Evolutionary conservation across 2,113 vertebrate species (phyloP).

Genomic region (Pholis gunnellus): DNA sequence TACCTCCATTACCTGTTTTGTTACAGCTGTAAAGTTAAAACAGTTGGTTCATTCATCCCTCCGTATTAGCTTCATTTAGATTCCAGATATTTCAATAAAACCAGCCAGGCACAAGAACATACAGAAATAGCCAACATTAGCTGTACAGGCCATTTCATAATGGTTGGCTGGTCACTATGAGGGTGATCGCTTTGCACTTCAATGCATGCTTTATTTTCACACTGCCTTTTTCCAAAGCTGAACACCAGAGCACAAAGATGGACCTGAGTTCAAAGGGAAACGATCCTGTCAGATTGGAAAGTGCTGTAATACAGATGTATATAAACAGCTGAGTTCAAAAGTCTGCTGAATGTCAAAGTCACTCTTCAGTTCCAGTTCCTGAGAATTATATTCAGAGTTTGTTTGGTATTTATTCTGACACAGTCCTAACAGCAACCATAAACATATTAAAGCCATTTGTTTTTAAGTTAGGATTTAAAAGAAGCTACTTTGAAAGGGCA

Average conservation of each 20-base stretch:
- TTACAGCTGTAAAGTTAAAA: constrained; percentile 32
- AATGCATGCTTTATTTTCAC: neutral
- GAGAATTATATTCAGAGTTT: neutral
- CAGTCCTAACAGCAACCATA: neutral
- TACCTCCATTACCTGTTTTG: constrained; percentile 15
- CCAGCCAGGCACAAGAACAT: constrained; percentile 22
- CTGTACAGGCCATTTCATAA: constrained; percentile 19
- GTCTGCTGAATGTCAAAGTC: constrained; percentile 23
- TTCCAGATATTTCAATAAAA: constrained; percentile 54
- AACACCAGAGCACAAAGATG: neutral
- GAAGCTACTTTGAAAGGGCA: neutral
- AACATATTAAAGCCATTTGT: constrained; percentile 11
- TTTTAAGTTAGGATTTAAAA: neutral
- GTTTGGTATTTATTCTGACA: constrained; percentile 7
- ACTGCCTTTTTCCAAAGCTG: constrained; percentile 11
- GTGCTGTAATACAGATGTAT: constrained; percentile 27
- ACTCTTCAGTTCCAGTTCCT: neutral
- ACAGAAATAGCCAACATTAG: constrained; percentile 12
- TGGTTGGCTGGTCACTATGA: neutral
- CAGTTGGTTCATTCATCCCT: constrained; percentile 34
- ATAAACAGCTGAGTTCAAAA: constrained; percentile 3
- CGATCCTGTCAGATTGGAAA: neutral
- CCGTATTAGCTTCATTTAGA: constrained; percentile 19
- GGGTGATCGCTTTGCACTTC: neutral
- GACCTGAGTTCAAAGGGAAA: constrained; percentile 22